These are phyloP conservation scores for Oriolus oriolus DNA, from an alignment of 2,113 vertebrate species.

Conservation along the genomic window DNA sequence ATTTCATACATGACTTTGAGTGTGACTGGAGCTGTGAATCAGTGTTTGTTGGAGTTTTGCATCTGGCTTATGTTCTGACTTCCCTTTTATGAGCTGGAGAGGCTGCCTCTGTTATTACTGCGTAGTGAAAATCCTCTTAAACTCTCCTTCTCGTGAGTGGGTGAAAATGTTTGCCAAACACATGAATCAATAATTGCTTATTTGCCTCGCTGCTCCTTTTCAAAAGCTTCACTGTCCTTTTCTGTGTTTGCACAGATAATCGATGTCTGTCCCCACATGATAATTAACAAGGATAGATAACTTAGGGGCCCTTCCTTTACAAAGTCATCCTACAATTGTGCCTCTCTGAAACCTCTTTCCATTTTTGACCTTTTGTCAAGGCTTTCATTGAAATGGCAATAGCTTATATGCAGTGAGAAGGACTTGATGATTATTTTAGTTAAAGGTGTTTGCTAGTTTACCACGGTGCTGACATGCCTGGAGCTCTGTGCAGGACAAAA, in stretches of 20 bases:
- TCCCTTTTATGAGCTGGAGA: constrained; percentile 61
- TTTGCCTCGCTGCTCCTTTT: constrained; percentile 47
- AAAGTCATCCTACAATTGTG: background rate
- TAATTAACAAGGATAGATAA: constrained; percentile 16
- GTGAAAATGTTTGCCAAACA: constrained; percentile 48
- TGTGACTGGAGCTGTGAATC: constrained; percentile 72
- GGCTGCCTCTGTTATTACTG: constrained; percentile 50
- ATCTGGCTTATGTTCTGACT: constrained; percentile 58
- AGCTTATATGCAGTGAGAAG: background rate
- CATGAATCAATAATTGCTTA: constrained; percentile 65
- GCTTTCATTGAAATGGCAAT: background rate
- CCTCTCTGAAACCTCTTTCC: background rate
- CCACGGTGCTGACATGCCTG: background rate
- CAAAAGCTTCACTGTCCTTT: constrained; percentile 46
- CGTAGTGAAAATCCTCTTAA: constrained; percentile 43
- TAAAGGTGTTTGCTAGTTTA: background rate
- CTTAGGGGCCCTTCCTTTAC: background rate
- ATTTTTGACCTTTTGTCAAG: background rate
- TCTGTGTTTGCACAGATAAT: constrained; percentile 42
- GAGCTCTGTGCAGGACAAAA: background rate
- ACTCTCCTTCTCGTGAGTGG: constrained; percentile 28
- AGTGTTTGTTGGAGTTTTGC: constrained; percentile 71
- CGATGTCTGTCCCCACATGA: background rate
- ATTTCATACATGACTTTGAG: constrained; percentile 65
- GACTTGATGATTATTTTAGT: background rate